Base-by-base conservation (phyloP, 2,113 vertebrate genomes). In the Solea solea region DNA sequence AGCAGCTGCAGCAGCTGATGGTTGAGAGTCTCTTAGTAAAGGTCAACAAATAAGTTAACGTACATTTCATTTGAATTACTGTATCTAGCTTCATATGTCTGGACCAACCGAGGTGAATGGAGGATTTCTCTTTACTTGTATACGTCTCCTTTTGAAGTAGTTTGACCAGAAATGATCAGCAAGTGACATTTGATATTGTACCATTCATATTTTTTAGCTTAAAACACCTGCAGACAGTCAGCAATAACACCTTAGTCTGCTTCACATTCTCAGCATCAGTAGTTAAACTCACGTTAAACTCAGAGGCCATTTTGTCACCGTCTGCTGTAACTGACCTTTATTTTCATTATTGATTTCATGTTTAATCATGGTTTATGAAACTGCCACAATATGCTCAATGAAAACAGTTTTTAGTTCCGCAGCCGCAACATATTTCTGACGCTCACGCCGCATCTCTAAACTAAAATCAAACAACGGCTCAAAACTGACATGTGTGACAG, bases 41-140 rank as follows among this genome's bases (percentile, higher is more conserved):
- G 50, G 25, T 80, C 52, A 46, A 12, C 69, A 69, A 39, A 44
- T 54, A 45, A 21, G 44, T 21, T 40, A 51, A 69, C 28, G 8
- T 15, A 10, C 34, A 3, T 54, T 64, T 42, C 12, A 69, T 5
- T 1, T 7, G 3, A 34, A 50, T 59, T 34, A 15, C 21, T 56
- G 12, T 27, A 42, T 16, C 59, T 3, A 64, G 63, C 41, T 34
- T 52, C 45, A 14, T 44, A 13, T 8, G 46, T 62, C 49, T 56
- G 34, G 57, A 34, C n/a, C 68, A 62, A 50, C 58, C 10, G 7
- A n/a, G 14, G 28, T 11, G 48, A 49, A 49, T 27, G 9, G 28
- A 15, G 46, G 53, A 46, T 46, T 51, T 53, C 11, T 10, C 44
- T 46, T 40, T 55, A 70, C 45, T 41, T 56, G 34, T 62, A 4